Conservation (phyloP, 2,113 vertebrate species). For the Brachirus orientalis region DNA sequence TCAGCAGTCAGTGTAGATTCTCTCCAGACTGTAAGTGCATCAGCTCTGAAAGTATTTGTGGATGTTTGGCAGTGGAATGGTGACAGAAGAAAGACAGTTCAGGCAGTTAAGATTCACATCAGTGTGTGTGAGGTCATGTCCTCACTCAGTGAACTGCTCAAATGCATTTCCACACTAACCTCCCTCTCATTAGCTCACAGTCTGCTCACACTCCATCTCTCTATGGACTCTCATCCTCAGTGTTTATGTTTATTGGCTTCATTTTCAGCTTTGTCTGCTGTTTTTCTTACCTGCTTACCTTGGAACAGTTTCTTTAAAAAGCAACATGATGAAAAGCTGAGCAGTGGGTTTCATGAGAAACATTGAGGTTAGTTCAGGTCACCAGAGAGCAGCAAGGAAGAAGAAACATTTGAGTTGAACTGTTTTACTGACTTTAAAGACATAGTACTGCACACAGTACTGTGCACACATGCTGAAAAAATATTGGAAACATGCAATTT, state of each 20-base stretch:
- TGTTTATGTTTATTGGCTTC: neutral
- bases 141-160: too few relatives aligned
- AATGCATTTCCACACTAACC: neutral
- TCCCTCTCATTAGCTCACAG: slow-evolving; percentile 8
- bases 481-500: too few relatives aligned
- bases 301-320: neutral
- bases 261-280: neutral
- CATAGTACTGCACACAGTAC: too few relatives aligned
- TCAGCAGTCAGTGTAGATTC: slow-evolving; percentile 42
- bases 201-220: neutral
- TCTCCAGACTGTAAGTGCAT: slow-evolving; percentile 20
- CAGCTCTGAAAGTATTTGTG: slow-evolving; percentile 12
- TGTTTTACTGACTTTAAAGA: neutral
- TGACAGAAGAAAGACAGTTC: neutral
- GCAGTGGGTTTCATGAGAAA: too few relatives aligned
- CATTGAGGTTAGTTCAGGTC: too few relatives aligned
- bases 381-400: too few relatives aligned
- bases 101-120: neutral
- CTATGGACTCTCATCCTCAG: neutral
- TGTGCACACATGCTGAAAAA: too few relatives aligned
- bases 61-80: slow-evolving; percentile 23
- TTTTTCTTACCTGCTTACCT: neutral
- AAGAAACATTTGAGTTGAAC: too few relatives aligned
- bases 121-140: neutral
- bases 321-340: neutral